Conservation (phyloP, 2,888 invertebrate species). For the Agriopis marginaria region DNA sequence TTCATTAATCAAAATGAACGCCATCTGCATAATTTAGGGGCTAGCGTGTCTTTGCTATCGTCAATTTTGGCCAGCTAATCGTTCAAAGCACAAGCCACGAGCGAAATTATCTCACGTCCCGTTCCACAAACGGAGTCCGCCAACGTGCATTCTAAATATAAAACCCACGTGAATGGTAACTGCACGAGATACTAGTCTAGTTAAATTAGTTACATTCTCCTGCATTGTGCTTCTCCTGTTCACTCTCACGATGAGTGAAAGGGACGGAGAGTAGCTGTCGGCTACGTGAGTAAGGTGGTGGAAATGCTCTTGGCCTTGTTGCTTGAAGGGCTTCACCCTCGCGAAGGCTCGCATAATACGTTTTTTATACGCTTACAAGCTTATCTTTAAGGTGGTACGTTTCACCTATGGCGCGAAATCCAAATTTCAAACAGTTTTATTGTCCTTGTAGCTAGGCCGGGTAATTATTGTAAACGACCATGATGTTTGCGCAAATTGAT, state of each 20-base stretch:
- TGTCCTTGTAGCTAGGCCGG: too few relatives aligned
- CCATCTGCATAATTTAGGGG: slow-evolving; percentile 46
- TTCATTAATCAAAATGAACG: slow-evolving; percentile 48
- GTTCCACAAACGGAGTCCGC: slow-evolving; percentile 35
- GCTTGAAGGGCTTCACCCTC: slow-evolving; percentile 57
- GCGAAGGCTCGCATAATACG: slow-evolving; percentile 9
- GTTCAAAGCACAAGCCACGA: slow-evolving; percentile 25
- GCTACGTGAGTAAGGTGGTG: slow-evolving; percentile 43
- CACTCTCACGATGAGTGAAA: slow-evolving; percentile 6
- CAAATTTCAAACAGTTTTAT: too few relatives aligned
- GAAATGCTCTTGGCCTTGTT: slow-evolving; percentile 61
- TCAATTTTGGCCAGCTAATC: slow-evolving; percentile 29
- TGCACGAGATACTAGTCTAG: slow-evolving; percentile 30
- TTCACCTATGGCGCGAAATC: too few relatives aligned
- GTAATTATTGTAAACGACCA: too few relatives aligned
- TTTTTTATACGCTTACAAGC: neutral
- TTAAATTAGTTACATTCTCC: slow-evolving; percentile 22
- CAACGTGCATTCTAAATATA: slow-evolving; percentile 40
- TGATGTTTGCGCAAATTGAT: too few relatives aligned
- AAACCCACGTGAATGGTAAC: slow-evolving; percentile 35
- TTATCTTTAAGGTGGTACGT: too few relatives aligned
- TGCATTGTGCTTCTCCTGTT: slow-evolving; percentile 9
- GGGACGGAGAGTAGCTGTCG: slow-evolving; percentile 12
- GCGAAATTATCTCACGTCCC: slow-evolving; percentile 27
- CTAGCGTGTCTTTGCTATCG: slow-evolving; percentile 34